Evolutionary conservation across 2,888 invertebrate species (phyloP), one percentile per base, ranked within the genome.

Genomic region (Lacanobia wlatinum): DNA sequence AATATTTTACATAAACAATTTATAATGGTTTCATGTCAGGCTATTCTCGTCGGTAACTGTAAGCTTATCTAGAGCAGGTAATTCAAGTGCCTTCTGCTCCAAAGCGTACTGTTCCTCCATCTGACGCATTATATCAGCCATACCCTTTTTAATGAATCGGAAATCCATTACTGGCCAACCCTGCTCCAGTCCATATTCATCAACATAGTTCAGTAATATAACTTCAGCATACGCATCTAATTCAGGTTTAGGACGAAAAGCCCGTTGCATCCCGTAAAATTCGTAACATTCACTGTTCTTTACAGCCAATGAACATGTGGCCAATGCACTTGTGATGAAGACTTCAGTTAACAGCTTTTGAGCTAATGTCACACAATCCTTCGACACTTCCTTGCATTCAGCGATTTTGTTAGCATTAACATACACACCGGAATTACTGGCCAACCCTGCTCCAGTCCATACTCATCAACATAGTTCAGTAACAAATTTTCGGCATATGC

Each of bases 181-280:
- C 48, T 48, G 48, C 48, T 48, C 48, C 18, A 48, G 18, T 48
- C 48, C 48, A 18, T 48, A 18, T 8, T 52, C 50, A 14, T 40
- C 18, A 16, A 68, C 58, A 50, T 43, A 70, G 18, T 18, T 34
- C 58, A 69, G 21, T 9, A 71, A 14, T 21, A 43, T 21, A 8
- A 10, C 8, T 59, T 1, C 52, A 3, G 69, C 69, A 10, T 43
- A 28, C 52, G 59, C 21, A 5, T 71, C 70, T 71, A 71, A 23
- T 23, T 2, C 28, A 21, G 58, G 50, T 3, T 16, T 68, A 34
- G 28, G 18, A 9, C 28, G 2, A 18, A 48, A 43, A 43, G 14
- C 43, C 14, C 43, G 1, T 48, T 48, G 18, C 6, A 48, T 7
- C 14, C 18, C 18, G 18, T 48, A 48, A 7, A 8, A 18, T 0